These are phyloP conservation scores for Myotis vivesi DNA, from an alignment of 2,797 vertebrate genomes.

Conservation along the genomic window DNA sequence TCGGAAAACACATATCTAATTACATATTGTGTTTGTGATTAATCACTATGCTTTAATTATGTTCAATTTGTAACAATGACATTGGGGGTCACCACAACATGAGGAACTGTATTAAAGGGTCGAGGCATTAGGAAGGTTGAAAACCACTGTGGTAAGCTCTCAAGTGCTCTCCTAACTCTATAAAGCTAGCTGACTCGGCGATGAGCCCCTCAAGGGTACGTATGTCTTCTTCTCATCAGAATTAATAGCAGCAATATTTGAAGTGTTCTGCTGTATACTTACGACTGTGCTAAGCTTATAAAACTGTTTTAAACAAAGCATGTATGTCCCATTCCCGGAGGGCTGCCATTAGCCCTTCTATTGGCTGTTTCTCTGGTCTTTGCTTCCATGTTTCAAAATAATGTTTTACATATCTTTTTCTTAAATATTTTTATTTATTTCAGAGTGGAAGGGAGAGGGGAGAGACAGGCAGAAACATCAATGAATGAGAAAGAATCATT, in stretches of 20 bases:
- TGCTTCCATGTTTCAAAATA: not conserved
- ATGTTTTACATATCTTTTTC: not conserved
- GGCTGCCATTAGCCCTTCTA: not conserved
- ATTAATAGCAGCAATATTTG: not conserved
- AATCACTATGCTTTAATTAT: no score
- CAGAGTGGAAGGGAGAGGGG: no score
- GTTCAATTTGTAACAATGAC: no score
- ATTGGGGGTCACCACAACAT: no score
- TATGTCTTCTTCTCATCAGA: not conserved
- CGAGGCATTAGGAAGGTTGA: no score
- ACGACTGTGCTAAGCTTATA: not conserved
- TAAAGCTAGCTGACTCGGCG: not conserved
- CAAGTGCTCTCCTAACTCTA: not conserved
- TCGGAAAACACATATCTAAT: no score
- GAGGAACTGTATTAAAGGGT: no score
- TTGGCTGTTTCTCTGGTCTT: not conserved
- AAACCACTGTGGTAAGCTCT: not conserved
- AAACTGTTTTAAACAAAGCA: not conserved
- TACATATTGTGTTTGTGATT: no score
- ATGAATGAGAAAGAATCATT: no score
- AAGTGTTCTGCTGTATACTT: not conserved
- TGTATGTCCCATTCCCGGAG: no score
- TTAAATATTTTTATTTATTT: no score
- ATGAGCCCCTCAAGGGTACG: not conserved
- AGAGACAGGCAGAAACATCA: no score